Evolutionary conservation across 2,888 invertebrate species (phyloP).

Genomic region (Lysandra bellargus): DNA sequence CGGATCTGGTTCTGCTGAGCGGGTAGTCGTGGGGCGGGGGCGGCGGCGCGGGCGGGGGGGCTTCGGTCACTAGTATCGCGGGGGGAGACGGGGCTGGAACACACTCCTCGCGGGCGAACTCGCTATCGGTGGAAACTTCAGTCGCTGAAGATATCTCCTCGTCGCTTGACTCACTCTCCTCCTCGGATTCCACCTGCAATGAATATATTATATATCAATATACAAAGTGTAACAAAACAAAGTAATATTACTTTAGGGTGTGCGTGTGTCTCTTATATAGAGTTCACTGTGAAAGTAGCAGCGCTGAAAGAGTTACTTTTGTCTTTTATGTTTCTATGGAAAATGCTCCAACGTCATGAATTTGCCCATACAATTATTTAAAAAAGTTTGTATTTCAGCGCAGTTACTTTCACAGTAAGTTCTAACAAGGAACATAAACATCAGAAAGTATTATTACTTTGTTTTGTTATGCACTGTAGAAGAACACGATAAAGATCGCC

Average conservation of each 20-base stretch:
- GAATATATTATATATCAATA: background rate
- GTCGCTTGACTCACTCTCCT: slow-evolving; percentile 84
- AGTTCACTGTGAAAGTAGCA: background rate
- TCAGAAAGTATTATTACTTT: background rate
- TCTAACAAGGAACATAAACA: too few species aligned
- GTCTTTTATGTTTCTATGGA: too few species aligned
- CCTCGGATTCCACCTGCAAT: slow-evolving; percentile 72
- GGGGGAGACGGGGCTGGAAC: slow-evolving; percentile 87
- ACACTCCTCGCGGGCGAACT: slow-evolving; percentile 91
- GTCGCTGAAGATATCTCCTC: slow-evolving; percentile 92
- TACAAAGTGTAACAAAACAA: background rate
- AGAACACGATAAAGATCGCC: background rate
- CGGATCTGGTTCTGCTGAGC: slow-evolving; percentile 90
- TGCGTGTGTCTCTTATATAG: background rate
- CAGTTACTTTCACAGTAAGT: too few species aligned
- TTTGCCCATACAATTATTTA: too few species aligned
- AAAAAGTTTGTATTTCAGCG: too few species aligned
- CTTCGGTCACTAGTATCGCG: slow-evolving; percentile 87
- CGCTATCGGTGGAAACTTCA: slow-evolving; percentile 95
- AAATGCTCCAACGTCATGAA: too few species aligned
- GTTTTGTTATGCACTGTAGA: too few species aligned
- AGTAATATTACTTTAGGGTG: background rate
- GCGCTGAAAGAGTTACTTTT: background rate
- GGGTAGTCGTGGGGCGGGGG: slow-evolving; percentile 84
- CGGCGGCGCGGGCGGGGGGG: slow-evolving; percentile 87